Evolutionary conservation across 1,140 invertebrate species (phyloP).

Genomic region (Luehdorfia chinensis): DNA sequence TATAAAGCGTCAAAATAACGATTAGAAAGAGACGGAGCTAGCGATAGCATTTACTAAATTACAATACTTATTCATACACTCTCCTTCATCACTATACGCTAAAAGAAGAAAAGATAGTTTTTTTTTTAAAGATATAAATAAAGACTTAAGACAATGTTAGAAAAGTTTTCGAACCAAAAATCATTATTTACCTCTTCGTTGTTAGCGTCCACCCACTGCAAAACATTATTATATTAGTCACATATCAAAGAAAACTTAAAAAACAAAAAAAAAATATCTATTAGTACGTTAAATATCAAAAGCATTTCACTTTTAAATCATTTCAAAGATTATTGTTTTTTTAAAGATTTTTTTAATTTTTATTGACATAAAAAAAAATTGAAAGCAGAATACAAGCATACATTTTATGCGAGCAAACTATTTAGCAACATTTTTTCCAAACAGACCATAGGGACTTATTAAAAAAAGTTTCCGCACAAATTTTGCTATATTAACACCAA

Average conservation of each 20-base stretch:
- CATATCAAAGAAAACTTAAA: constrained; percentile 59
- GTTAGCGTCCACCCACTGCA: constrained; percentile 82
- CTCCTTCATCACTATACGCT: too few relatives aligned
- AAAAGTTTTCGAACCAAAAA: constrained; percentile 26
- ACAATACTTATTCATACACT: too few relatives aligned
- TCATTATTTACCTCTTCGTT: constrained; percentile 79
- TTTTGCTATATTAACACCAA: too few relatives aligned
- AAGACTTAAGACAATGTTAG: too few relatives aligned
- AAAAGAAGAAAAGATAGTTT: too few relatives aligned
- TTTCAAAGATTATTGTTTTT: constrained; percentile 25
- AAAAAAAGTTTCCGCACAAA: too few relatives aligned
- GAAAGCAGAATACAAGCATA: constrained; percentile 2
- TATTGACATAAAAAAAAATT: constrained; percentile 40
- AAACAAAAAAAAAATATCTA: constrained; percentile 42
- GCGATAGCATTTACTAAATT: too few relatives aligned
- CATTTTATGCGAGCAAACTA: not conserved
- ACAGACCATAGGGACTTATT: too few relatives aligned
- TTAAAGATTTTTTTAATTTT: constrained; percentile 24
- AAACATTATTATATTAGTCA: constrained; percentile 70
- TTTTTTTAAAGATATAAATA: too few relatives aligned
- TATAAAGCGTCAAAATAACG: too few relatives aligned
- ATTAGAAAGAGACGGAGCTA: too few relatives aligned
- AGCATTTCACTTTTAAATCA: constrained; percentile 52
- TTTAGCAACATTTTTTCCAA: not conserved
- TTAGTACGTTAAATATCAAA: constrained; percentile 37